These are phyloP conservation scores for Cynodonichthys magdalenae DNA, from an alignment of 2,797 vertebrate species.

Conservation along the genomic window DNA sequence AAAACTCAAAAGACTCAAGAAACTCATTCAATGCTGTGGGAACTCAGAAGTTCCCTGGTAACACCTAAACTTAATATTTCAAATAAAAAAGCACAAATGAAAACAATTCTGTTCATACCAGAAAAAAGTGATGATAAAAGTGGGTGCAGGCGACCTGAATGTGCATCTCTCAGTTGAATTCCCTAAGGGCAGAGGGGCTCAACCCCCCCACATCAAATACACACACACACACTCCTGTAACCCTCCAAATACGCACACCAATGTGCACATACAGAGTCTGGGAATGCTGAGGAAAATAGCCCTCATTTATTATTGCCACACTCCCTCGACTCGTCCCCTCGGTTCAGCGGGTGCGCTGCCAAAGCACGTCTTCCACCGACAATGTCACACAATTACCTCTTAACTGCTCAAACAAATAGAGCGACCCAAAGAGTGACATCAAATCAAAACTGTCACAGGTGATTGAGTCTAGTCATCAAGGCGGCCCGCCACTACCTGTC, in stretches of 20 bases:
- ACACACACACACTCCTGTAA: conserved; percentile 30
- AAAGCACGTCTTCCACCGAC: conserved; percentile 87
- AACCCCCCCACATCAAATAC: conserved; percentile 57
- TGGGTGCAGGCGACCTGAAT: conserved; percentile 65
- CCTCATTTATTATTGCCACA: conserved; percentile 88
- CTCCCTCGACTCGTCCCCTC: conserved; percentile 75
- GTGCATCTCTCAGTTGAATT: conserved; percentile 79
- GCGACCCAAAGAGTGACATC: conserved; percentile 96
- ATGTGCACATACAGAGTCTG: conserved; percentile 50
- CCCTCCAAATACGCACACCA: conserved; percentile 20
- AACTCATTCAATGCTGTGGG: conserved; percentile 30
- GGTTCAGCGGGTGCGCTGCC: conserved; percentile 81
- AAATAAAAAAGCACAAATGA: conserved; percentile 20
- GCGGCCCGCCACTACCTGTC: conserved; percentile 82
- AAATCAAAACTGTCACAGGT: conserved; percentile 99
- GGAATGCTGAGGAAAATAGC: conserved; percentile 80
- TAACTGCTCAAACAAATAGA: conserved; percentile 99
- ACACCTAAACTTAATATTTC: conserved; percentile 40
- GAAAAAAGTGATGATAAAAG: conserved; percentile 66
- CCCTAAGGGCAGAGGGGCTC: conserved; percentile 74
- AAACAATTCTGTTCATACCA: conserved; percentile 62
- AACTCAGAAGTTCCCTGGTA: conserved; percentile 33
- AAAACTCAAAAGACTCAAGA: conserved; percentile 20
- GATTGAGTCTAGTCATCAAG: conserved; percentile 99
- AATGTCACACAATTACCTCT: conserved; percentile 99